Evolutionary conservation across 2,888 invertebrate species (phyloP).

Genomic region (Ochropacha duplaris): DNA sequence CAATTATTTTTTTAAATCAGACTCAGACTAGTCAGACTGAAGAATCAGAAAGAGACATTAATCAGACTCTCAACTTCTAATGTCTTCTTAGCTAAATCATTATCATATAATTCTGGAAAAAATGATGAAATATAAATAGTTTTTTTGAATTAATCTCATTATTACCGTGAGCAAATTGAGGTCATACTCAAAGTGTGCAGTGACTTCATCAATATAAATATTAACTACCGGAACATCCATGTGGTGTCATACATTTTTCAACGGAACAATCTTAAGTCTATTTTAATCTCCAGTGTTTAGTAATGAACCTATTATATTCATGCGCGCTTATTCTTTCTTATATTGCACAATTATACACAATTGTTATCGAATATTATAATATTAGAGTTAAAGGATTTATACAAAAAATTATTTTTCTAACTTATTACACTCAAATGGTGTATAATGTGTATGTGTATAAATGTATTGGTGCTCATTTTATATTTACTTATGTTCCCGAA

Average conservation of each 20-base stretch:
- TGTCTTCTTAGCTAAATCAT: not conserved
- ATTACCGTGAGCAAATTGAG: not conserved
- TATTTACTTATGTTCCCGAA: no score
- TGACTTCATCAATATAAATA: slow-evolving; percentile 13
- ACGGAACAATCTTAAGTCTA: not conserved
- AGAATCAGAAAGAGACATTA: no score
- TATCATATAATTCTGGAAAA: not conserved
- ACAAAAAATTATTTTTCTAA: no score
- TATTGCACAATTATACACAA: not conserved
- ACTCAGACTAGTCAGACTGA: no score
- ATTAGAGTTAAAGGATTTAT: no score
- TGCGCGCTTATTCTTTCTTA: not conserved
- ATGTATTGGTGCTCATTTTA: no score
- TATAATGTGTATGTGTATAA: no score
- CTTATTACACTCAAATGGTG: no score
- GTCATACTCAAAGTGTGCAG: slow-evolving; percentile 3
- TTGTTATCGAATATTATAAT: no score
- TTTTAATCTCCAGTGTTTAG: not conserved
- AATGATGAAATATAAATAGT: not conserved
- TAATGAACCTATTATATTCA: not conserved
- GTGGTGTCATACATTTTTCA: not conserved
- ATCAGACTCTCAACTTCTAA: not conserved
- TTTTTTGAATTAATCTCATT: slow-evolving; percentile 1
- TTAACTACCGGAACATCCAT: not conserved
- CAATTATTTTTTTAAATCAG: not conserved